phyloP scores from a whole-genome alignment of 2,797 vertebrate species.

The Anguilla obscura region DNA sequence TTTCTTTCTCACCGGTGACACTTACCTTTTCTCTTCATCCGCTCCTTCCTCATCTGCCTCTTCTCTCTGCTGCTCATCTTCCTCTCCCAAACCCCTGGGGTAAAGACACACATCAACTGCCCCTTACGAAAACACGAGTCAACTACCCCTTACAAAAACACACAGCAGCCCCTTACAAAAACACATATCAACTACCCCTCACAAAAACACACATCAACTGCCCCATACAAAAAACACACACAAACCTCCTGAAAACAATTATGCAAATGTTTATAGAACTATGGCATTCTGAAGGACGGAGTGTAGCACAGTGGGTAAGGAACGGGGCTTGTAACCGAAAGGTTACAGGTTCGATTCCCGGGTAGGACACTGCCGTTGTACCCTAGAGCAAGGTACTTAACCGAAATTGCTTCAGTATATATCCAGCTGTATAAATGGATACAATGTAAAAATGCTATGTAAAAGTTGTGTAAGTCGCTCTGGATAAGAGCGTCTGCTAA shows the following conservation, averaged over 20 bases:
- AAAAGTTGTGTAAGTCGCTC: too few species aligned
- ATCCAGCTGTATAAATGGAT: too few species aligned
- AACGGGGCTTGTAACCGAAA: too few species aligned
- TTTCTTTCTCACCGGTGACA: background rate
- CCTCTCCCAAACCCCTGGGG: slow-evolving; percentile 33
- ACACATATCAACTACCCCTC: background rate
- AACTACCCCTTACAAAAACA: background rate
- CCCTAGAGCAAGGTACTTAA: too few species aligned
- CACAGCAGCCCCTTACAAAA: background rate
- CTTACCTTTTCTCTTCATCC: slow-evolving; percentile 33
- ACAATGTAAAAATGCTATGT: too few species aligned
- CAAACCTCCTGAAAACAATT: background rate
- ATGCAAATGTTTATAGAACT: background rate
- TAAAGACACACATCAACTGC: background rate
- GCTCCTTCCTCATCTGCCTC: slow-evolving; percentile 29
- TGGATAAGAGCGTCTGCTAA: too few species aligned
- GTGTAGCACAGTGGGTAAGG: too few species aligned
- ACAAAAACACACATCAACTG: too few species aligned
- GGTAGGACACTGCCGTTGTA: too few species aligned
- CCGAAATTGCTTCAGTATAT: too few species aligned
- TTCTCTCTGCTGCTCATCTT: slow-evolving; percentile 39
- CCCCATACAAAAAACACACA: too few species aligned
- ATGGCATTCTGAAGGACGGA: background rate
- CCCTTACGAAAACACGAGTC: background rate
- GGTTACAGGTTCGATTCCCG: too few species aligned